Percentiles rank a stretch among this genome's conserved stretches.
Conservation (phyloP, 2,888 invertebrate species). For the Cepaea hortensis region DNA sequence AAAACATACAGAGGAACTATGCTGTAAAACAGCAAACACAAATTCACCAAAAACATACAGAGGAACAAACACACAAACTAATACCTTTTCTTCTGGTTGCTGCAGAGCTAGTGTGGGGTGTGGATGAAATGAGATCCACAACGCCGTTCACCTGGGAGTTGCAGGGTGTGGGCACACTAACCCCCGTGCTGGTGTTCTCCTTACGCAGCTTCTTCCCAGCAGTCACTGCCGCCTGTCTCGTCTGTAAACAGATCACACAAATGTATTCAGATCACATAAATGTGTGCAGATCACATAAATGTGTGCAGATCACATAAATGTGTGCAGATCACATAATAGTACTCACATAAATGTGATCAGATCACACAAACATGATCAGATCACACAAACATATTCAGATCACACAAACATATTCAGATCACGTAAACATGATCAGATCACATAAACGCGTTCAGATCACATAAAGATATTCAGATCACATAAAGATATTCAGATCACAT, state of each 20-base stretch:
- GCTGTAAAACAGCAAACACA: no score
- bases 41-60: no score
- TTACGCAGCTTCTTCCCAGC: constrained; percentile 31
- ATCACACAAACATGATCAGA: no score
- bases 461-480: no score
- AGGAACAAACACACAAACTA: no score
- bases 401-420: background rate
- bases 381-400: no score
- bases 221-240: constrained; percentile 20
- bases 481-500: no score
- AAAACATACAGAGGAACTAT: no score
- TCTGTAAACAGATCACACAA: constrained; percentile 8
- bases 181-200: background rate
- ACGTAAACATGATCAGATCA: no score
- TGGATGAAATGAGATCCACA: constrained; percentile 62
- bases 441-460: no score
- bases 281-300: background rate
- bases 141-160: constrained; percentile 44
- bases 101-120: constrained; percentile 55
- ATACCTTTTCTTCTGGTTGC: constrained; percentile 57
- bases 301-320: background rate
- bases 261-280: background rate
- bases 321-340: background rate
- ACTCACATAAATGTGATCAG: no score
- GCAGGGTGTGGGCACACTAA: constrained; percentile 29